These are phyloP conservation scores for Tuta absoluta DNA, from an alignment of 2,888 invertebrate species.

Conservation along the genomic window DNA sequence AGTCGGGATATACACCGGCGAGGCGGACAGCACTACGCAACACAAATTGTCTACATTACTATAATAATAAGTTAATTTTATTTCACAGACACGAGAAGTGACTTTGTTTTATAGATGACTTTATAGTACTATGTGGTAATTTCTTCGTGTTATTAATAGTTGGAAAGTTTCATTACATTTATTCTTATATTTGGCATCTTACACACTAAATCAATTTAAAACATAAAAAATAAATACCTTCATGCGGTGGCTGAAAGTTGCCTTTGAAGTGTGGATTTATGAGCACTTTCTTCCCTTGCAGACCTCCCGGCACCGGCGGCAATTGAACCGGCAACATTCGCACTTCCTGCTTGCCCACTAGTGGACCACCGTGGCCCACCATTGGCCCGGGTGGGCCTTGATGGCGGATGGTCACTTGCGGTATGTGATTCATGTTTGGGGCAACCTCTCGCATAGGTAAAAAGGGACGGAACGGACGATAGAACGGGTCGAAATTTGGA, in stretches of 20 bases:
- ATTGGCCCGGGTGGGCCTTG: conserved; percentile 44
- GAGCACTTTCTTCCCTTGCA: conserved; percentile 82
- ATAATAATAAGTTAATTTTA: neutral
- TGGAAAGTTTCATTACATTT: too few species aligned
- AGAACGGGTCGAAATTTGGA: conserved; percentile 55
- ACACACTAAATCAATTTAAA: too few species aligned
- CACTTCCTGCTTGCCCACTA: conserved; percentile 56
- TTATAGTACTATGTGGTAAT: too few species aligned
- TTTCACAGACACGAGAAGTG: neutral
- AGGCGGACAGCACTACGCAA: conserved; percentile 37
- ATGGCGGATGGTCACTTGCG: conserved; percentile 66
- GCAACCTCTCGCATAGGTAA: conserved; percentile 51
- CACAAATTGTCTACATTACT: neutral
- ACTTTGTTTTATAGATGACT: too few species aligned
- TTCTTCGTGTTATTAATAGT: too few species aligned
- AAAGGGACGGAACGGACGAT: conserved; percentile 49
- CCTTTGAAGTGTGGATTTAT: conserved; percentile 86
- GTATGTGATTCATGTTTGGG: conserved; percentile 53
- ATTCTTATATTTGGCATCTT: too few species aligned
- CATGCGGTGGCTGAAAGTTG: conserved; percentile 77
- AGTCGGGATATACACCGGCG: conserved; percentile 69
- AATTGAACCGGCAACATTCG: conserved; percentile 68
- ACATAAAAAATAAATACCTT: conserved; percentile 57
- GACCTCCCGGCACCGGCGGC: conserved; percentile 62
- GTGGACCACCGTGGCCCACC: conserved; percentile 31